Evolutionary conservation across 1,140 invertebrate genomes (phyloP).

Genomic region (Drosophila insularis): DNA sequence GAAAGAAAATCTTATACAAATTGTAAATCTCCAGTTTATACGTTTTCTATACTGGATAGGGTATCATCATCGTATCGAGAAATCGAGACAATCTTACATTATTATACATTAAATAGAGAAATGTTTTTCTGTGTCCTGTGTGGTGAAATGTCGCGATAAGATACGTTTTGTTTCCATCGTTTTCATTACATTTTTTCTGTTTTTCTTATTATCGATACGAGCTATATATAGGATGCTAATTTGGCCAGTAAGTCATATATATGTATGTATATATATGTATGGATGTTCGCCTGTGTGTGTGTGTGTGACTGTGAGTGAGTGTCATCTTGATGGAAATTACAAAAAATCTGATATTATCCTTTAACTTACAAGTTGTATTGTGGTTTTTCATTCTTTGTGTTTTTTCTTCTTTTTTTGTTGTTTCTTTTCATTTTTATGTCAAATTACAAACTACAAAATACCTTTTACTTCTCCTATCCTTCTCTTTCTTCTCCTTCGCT

Average conservation of each 20-base stretch:
- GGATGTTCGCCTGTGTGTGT: slow-evolving; percentile 36
- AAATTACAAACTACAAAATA: slow-evolving; percentile 11
- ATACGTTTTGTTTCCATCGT: background rate
- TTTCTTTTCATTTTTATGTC: background rate
- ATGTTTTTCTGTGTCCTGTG: slow-evolving; percentile 23
- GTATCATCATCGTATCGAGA: background rate
- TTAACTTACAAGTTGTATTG: background rate
- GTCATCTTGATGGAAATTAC: slow-evolving; percentile 12
- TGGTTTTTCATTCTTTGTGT: background rate
- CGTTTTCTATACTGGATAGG: background rate
- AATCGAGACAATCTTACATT: slow-evolving; percentile 45
- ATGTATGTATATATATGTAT: slow-evolving; percentile 38
- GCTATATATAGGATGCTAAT: slow-evolving; percentile 67
- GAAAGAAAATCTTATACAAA: background rate
- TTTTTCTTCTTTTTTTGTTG: background rate
- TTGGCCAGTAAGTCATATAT: slow-evolving; percentile 66
- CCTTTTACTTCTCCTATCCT: background rate
- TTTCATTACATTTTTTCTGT: background rate
- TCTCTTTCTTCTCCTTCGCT: background rate
- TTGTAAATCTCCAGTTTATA: background rate
- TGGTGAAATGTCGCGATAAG: slow-evolving; percentile 14
- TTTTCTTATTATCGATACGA: slow-evolving; percentile 43
- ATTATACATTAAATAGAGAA: slow-evolving; percentile 68
- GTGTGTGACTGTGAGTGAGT: slow-evolving; percentile 37
- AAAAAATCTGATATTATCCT: slow-evolving; percentile 5